Evolutionary conservation across 2,888 invertebrate genomes (phyloP).

Genomic region (Hirtodrosophila confusa): DNA sequence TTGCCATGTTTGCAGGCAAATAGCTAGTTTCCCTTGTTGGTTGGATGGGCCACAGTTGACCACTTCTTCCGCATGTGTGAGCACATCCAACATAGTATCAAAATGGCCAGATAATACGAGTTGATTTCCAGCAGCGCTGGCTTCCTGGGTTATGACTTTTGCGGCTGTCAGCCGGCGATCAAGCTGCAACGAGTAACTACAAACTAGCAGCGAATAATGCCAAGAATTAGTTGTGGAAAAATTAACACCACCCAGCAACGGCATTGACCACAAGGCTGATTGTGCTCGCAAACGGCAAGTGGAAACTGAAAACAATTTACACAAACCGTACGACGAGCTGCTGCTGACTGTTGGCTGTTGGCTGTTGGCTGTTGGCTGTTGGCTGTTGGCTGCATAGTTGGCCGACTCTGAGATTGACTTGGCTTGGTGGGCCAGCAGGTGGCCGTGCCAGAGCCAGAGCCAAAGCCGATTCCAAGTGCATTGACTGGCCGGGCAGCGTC

Average conservation of each 20-base stretch:
- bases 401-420: constrained; percentile 44
- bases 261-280: constrained; percentile 75
- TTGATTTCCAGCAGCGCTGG: constrained; percentile 45
- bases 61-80: constrained; percentile 62
- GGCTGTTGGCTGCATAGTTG: constrained; percentile 26
- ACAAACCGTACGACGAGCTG: constrained; percentile 59
- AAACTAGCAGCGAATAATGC: constrained; percentile 62
- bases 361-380: constrained; percentile 3
- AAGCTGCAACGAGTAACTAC: constrained; percentile 37
- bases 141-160: constrained; percentile 79
- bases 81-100: constrained; percentile 35
- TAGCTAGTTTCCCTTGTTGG: constrained; percentile 36
- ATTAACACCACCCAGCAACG: constrained; percentile 75
- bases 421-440: constrained; percentile 58
- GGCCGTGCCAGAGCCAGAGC: constrained; percentile 31
- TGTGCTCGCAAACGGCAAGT: constrained; percentile 45
- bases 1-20: constrained; percentile 29
- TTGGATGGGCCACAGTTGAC: constrained; percentile 26
- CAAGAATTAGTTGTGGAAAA: constrained; percentile 78
- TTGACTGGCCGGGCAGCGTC: constrained; percentile 54
- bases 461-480: constrained; percentile 57
- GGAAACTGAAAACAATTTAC: constrained; percentile 73
- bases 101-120: constrained; percentile 50
- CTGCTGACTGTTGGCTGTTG: too few relatives aligned
- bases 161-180: constrained; percentile 59